Base-by-base conservation (phyloP, 2,888 invertebrate species). In the Romanomermis culicivorax region DNA sequence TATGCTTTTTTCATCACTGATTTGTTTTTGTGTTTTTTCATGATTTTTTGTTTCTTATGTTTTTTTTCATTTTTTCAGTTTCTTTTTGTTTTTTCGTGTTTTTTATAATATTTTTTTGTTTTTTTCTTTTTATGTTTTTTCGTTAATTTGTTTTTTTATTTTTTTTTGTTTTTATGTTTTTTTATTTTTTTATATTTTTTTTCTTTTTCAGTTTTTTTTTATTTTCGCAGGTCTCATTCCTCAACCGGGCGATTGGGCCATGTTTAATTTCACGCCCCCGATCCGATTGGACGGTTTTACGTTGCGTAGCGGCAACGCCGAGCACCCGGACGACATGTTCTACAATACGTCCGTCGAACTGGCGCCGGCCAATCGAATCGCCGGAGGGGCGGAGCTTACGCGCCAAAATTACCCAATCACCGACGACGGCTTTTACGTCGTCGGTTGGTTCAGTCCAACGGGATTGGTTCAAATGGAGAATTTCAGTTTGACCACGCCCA, bases 281-380 rank as follows among this genome's bases (percentile, higher is more conserved):
- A 75, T 79, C 58, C 64, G n/a, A 17, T 50, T 57, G 17, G 55
- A 55, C 11, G 55, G 57, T 7, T 42, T 55, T 52, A 55, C 29
- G 7, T 29, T 57, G n/a, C 30, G 55, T 2, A 20, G 26, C 20
- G 88, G 88, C 27, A 89, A 88, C 70, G 78, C 80, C 0, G 85
- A 87, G 64, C 88, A 89, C 72, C 80, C 82, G 0, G 81, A 81
- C 1, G 89, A 91, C 72, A 81, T 80, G 64, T 82, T 91, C 67
- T 80, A 81, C 66, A 82, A 87, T 62, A 84, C 88, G 0, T 81
- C 82, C 0, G 78, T 91, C 3, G 87, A 89, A 72, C 77, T 85
- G 3, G 69, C 27, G 23, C 7, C 24, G 24, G 2, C 2, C 7
- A 3, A 2, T 2, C 23, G n/a, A 17, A 11, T 2, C 11, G 2